Base-by-base conservation (phyloP, 2,888 invertebrate species). In the Encarsia formosa region DNA sequence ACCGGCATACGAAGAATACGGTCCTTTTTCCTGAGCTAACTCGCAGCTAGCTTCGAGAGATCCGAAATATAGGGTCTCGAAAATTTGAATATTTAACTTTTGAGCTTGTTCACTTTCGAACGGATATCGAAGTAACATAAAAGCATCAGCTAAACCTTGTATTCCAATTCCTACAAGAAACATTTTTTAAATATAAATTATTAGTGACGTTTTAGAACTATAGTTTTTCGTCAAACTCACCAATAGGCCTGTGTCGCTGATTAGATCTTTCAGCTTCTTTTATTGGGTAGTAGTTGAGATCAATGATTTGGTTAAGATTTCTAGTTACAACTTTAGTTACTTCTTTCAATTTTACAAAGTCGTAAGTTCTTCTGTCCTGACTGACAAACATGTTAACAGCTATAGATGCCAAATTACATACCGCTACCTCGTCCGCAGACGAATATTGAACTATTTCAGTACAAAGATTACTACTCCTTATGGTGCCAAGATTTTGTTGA, bases 361-460 rank as follows among this genome's bases (percentile, higher is more conserved):
- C 92, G 66, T 84, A 99, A 0, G 82, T 85, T 69, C 83, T 86
- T 52, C 87, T 84, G 2, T 80, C 75, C 0, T 81, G 74, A 65
- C 81, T 83, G 0, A 99, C 91, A 77, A 89, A 99, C 86, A 90
- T 91, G 73, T 95, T 96, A 2, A 99, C 80, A 2, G 98, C 98
- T 64, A 99, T 86, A 0, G 98, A 99, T 1, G 98, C 99, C 67
- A 99, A 79, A 77, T 98, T 98, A 73, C 98, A 99, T 0, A 98
- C 98, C 5, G 98, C 98, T 26, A 96, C 85, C 81, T 98, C 97
- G 75, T 95, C 92, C 2, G 85, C 76, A 13, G 91, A 82, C 3
- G 91, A 92, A 74, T 95, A 99, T 73, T 99, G 91, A 0, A 99
- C 85, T 61, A 99, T 92, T 81, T 99, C 99, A 1, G 99, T 98